Base-by-base conservation (phyloP, 2,113 vertebrate genomes). In the Microtus pennsylvanicus region DNA sequence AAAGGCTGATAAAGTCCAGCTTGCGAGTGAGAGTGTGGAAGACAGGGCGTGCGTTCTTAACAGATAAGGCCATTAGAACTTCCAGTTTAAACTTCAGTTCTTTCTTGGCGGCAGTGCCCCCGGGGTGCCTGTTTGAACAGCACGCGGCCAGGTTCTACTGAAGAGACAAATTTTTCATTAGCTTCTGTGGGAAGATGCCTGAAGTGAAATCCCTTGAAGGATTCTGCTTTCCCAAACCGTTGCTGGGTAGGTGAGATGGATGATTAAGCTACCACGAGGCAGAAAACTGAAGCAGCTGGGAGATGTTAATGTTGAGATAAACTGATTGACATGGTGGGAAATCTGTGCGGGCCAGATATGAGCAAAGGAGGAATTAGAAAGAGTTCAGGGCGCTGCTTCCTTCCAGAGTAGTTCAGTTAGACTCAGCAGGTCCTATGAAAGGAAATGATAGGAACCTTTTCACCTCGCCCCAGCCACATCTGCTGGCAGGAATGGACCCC, bases 61-160 rank as follows among this genome's bases (percentile, higher is more conserved):
- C 87, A 93, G 91, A 95, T 91, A 93, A 96, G 96, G 85, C 96
- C 97, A 95, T 98, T 96, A 85, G 93, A 81, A 96, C 85, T 95
- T 93, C 90, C 65, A 17, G 55, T 61, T 93, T 93, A 95, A 95
- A 92, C 52, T 96, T 91, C 52, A 81, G 86, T 67, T n/a, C 3
- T 0, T 72, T 91, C 58, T 88, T 94, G 90, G 80, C 86, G 87
- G 91, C 85, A 3, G 50, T 42, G 42, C 95, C 97, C 42, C 50
- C 11, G 12, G 70, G 93, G 52, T 94, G 74, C 3, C 24, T 87
- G 63, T 81, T 92, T 96, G 93, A 85, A 92, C 61, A 94, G 91
- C 77, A 65, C 70, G 58, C 13, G 55, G 90, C 0, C 74, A 76
- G 95, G 96, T 74, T 95, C 76, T 90, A 92, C 72, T 98, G 86